These are phyloP conservation scores for Phylloscopus collybita DNA, from an alignment of 2,797 vertebrate genomes.

Conservation along the genomic window DNA sequence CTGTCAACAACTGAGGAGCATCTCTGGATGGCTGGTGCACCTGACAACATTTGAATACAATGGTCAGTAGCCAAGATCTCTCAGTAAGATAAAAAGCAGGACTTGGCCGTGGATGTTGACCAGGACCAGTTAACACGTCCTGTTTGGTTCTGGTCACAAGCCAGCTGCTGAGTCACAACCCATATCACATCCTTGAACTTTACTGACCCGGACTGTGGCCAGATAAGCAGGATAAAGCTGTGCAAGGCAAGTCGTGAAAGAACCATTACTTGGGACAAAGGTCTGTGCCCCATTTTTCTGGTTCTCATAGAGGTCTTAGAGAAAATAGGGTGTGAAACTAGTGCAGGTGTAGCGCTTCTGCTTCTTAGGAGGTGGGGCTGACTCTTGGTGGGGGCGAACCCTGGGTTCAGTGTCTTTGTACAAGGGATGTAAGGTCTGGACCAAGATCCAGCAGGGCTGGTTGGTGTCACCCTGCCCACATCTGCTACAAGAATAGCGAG, in stretches of 20 bases:
- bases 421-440: background rate
- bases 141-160: background rate
- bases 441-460: background rate
- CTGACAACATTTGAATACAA: background rate
- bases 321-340: background rate
- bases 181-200: background rate
- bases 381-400: background rate
- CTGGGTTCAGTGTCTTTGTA: background rate
- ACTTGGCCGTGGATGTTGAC: background rate
- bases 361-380: background rate
- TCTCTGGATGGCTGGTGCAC: background rate
- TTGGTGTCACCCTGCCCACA: accelerated
- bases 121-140: slow-evolving; percentile 20
- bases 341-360: background rate
- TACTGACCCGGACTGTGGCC: background rate
- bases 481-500: background rate
- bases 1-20: background rate
- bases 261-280: background rate
- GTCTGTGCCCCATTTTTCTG: background rate
- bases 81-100: background rate
- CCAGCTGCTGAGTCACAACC: slow-evolving; percentile 5
- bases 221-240: background rate
- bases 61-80: background rate
- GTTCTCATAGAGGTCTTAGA: background rate
- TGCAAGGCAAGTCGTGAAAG: accelerated